Evolutionary conservation across 2,888 invertebrate species (phyloP).

Genomic region (Protonemura montana): DNA sequence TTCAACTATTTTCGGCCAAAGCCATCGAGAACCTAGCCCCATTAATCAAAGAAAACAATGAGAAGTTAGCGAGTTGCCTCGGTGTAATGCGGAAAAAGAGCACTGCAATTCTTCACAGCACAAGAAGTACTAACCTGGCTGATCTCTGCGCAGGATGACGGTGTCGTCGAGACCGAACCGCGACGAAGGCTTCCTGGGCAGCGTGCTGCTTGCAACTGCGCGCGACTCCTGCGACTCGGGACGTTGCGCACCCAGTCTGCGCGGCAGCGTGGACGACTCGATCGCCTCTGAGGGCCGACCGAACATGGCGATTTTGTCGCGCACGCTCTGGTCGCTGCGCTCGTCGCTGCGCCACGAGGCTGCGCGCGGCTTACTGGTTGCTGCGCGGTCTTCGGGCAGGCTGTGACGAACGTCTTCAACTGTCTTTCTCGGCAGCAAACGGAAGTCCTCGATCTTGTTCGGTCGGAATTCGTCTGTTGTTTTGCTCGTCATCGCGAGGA

Average conservation of each 20-base stretch:
- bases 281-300: constrained; percentile 57
- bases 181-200: constrained; percentile 50
- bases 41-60: too few relatives aligned
- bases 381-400: not conserved
- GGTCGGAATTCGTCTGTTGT: not conserved
- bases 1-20: too few relatives aligned
- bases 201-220: constrained; percentile 49
- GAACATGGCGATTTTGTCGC: constrained; percentile 89
- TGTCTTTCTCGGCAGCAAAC: not conserved
- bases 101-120: too few relatives aligned
- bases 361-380: constrained; percentile 40
- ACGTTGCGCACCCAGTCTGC: not conserved
- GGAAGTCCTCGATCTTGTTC: not conserved
- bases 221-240: not conserved
- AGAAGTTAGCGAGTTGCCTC: too few relatives aligned
- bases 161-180: constrained; percentile 10
- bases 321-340: constrained; percentile 80
- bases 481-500: not conserved
- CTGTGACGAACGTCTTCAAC: not conserved
- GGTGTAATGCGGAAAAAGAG: too few relatives aligned
- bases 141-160: not conserved
- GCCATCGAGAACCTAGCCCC: too few relatives aligned
- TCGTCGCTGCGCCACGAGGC: constrained; percentile 72
- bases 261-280: not conserved
- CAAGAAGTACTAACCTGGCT: constrained; percentile 17